These are phyloP conservation scores for Dolichallabes microphthalmus DNA, from an alignment of 2,113 vertebrate genomes.

Conservation along the genomic window DNA sequence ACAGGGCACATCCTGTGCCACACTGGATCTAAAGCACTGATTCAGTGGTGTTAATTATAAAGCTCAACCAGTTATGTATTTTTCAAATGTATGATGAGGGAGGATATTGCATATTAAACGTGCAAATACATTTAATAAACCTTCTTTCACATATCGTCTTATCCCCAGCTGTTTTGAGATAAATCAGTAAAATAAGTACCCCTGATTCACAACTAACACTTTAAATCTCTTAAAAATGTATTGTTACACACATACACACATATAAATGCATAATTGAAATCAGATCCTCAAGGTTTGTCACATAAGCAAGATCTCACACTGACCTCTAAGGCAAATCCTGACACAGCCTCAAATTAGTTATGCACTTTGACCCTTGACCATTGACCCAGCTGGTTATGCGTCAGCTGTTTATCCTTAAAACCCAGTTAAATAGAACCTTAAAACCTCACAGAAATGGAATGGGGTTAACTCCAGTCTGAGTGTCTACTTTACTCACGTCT, in stretches of 20 bases:
- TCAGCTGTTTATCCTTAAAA: background rate
- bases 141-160: background rate
- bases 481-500: background rate
- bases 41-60: background rate
- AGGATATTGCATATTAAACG: background rate
- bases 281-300: constrained; percentile 28
- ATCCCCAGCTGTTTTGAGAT: background rate
- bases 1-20: too few relatives aligned
- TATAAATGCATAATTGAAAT: constrained; percentile 47
- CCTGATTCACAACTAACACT: background rate
- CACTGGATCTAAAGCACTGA: background rate
- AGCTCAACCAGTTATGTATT: background rate
- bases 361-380: constrained; percentile 5
- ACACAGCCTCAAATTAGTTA: constrained; percentile 6
- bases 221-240: background rate
- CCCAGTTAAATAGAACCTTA: background rate
- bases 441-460: background rate
- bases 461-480: background rate
- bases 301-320: constrained; percentile 12
- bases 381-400: background rate
- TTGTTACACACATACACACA: constrained; percentile 26
- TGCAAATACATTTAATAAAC: background rate
- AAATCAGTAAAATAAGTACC: background rate
- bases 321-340: constrained; percentile 6
- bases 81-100: background rate